These are phyloP conservation scores for Elgaria multicarinata DNA, from an alignment of 2,113 vertebrate species.

Conservation along the genomic window DNA sequence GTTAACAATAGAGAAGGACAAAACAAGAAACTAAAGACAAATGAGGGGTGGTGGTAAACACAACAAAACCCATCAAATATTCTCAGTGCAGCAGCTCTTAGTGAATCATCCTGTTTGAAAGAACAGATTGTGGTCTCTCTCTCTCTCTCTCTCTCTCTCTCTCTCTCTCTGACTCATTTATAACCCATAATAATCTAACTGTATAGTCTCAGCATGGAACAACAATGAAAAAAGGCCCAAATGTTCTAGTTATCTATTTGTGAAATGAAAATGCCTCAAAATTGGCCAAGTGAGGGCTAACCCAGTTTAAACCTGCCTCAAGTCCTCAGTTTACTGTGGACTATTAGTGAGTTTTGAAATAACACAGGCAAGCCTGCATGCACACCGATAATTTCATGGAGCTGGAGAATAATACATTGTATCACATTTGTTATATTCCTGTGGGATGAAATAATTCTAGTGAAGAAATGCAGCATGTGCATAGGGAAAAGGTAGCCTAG, in stretches of 20 bases:
- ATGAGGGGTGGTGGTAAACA: not conserved
- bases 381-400: not conserved
- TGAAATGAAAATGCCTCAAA: not conserved
- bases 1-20: not conserved
- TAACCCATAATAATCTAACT: not conserved
- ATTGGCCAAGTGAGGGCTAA: not conserved
- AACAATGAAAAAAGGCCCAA: not conserved
- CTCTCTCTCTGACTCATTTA: not conserved
- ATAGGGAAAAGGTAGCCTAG: not conserved
- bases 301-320: not conserved
- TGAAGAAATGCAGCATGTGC: not conserved
- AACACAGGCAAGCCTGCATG: not conserved
- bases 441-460: not conserved
- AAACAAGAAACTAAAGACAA: not conserved
- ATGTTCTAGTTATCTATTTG: not conserved
- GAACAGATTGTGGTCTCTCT: not conserved
- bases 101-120: constrained; percentile 2
- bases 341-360: not conserved
- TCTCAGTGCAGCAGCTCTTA: not conserved
- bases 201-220: not conserved
- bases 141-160: not conserved
- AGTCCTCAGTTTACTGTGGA: not conserved
- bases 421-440: not conserved
- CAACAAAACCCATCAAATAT: not conserved
- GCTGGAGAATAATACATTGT: not conserved